These are phyloP conservation scores for Conops quadrifasciatus DNA, from an alignment of 2,888 invertebrate species.

Conservation along the genomic window DNA sequence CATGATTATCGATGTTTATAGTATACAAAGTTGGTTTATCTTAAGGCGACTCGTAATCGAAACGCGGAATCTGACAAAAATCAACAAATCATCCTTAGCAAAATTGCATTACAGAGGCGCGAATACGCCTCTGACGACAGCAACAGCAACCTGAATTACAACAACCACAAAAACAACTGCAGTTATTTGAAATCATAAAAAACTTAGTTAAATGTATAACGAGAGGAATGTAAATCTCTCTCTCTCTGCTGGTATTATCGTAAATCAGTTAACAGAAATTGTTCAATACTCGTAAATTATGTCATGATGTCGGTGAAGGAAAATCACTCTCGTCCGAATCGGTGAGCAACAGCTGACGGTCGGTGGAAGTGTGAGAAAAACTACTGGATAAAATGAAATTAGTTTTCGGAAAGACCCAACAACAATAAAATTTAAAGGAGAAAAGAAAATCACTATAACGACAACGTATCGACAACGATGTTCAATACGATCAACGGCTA, in stretches of 20 bases:
- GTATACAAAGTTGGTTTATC: not conserved
- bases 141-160: not conserved
- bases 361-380: not conserved
- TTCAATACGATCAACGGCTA: not conserved
- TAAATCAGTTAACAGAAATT: not conserved
- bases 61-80: constrained; percentile 11
- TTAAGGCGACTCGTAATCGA: not conserved
- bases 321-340: constrained; percentile 43
- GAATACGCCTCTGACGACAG: not conserved
- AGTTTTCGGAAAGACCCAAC: not conserved
- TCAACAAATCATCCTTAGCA: not conserved
- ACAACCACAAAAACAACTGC: not conserved
- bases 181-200: not conserved
- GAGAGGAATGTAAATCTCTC: not conserved
- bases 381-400: not conserved
- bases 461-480: not conserved
- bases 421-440: not conserved
- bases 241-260: not conserved
- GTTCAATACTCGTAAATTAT: constrained; percentile 50
- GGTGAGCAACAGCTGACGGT: not conserved
- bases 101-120: too few species aligned
- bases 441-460: not conserved
- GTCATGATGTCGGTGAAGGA: constrained; percentile 58
- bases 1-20: not conserved
- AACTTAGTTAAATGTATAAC: not conserved